Base-by-base conservation (phyloP, 2,113 vertebrate species). In the Atherinomorus stipes region DNA sequence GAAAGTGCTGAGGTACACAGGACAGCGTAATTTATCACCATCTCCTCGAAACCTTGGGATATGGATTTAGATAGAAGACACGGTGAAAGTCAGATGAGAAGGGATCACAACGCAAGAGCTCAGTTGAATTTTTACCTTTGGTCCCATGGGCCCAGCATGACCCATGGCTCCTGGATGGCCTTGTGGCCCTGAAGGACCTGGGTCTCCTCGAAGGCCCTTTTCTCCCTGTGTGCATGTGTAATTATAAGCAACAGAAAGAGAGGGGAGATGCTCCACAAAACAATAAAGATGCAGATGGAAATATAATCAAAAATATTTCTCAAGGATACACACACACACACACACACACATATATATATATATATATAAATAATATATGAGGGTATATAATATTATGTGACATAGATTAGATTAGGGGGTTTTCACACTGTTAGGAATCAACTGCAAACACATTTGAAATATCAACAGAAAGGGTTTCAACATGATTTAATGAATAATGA, bases 161-260 rank as follows among this genome's bases (percentile, higher is more conserved):
- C 91, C 89, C 56, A 64, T 7, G 22, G 54, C 0, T 54, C 91
- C 91, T 37, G 37, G 66, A 60, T 3, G 82, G 1, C 91, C 89
- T 3, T 19, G 7, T n/a, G 13, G 0, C 21, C 90, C 90, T 6
- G 12, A 23, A 6, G 7, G 54, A 68, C 91, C 91, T 16, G 1
- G 0, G 26, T 9, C 5, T 45, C 90, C 91, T 66, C 11, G 50
- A n/a, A 67, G 38, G 31, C 89, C 91, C 77, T 34, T 85, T 2
- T 92, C 85, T 60, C 91, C 89, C 89, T 92, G 12, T 8, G 21
- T 28, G 50, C 34, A 11, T 40, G 15, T 59, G 22, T 66, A 23
- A 7, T 26, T 31, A 38, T 11, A 37, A 6, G 25, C 21, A 9
- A 34, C 7, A 40, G 44, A 64, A 13, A 47, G 7, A 59, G 18